Evolutionary conservation across 2,113 vertebrate species (phyloP).

Genomic region (Ranitomeya variabilis): DNA sequence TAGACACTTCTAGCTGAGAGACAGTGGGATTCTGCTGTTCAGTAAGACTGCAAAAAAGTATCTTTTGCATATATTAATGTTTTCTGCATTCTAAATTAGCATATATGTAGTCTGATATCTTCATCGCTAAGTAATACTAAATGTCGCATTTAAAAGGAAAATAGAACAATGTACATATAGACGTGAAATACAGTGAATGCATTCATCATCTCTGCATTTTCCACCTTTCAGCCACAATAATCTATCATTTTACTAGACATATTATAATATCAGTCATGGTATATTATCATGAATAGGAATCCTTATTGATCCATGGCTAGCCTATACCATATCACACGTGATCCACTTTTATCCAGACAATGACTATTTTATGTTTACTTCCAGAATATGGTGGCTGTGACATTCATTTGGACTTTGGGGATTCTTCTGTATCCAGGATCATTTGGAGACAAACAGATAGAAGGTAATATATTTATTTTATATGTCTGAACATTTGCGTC

Average conservation of each 20-base stretch:
- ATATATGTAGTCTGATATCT: no score
- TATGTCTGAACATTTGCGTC: background rate
- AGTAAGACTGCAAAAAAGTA: no score
- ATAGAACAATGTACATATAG: no score
- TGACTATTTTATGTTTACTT: conserved; percentile 39
- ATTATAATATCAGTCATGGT: background rate
- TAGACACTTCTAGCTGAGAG: no score
- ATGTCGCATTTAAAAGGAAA: no score
- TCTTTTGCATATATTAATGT: no score
- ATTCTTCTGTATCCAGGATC: conserved; percentile 55
- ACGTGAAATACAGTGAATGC: no score
- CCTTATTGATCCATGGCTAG: background rate
- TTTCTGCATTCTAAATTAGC: no score
- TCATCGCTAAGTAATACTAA: no score
- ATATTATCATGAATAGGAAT: background rate
- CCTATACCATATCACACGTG: background rate
- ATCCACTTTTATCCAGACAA: background rate
- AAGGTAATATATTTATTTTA: conserved; percentile 16
- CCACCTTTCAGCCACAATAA: no score
- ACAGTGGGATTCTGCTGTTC: no score
- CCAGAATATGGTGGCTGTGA: conserved; percentile 61
- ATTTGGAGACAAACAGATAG: conserved; percentile 1
- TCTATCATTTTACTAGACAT: background rate
- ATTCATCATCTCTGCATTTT: no score
- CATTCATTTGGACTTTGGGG: conserved; percentile 53